phyloP scores from a whole-genome alignment of 2,797 vertebrate genomes.

The Salarias fasciatus region DNA sequence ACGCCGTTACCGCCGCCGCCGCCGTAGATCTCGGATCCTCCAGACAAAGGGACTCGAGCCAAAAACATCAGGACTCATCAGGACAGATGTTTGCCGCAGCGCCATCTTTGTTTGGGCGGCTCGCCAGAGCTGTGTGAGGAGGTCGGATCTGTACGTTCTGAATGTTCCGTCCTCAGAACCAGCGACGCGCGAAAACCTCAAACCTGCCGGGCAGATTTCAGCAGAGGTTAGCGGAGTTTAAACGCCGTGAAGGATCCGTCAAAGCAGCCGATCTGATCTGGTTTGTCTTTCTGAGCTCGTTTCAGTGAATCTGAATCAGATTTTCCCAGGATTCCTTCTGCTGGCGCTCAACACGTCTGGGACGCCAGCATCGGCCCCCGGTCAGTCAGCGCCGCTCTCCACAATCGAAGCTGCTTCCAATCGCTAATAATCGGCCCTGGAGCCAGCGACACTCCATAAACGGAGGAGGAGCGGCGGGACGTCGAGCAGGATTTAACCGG shows the following conservation, averaged over 20 bases:
- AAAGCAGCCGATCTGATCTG: neutral
- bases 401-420: constrained; percentile 42
- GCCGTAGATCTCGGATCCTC: no score
- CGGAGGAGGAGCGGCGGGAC: no score
- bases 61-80: no score
- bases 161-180: constrained; percentile 21
- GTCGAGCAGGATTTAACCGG: no score
- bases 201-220: constrained; percentile 61
- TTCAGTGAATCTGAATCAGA: no score
- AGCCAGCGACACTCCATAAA: constrained; percentile 62
- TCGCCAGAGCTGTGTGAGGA: constrained; percentile 32
- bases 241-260: neutral
- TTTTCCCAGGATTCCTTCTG: no score
- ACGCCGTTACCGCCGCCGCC: no score
- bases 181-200: constrained; percentile 17
- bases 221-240: constrained; percentile 25
- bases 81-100: neutral
- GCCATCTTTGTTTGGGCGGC: constrained; percentile 6
- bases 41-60: no score
- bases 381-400: constrained; percentile 19
- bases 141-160: constrained; percentile 17
- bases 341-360: constrained; percentile 1
- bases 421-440: constrained; percentile 52
- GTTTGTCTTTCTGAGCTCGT: neutral
- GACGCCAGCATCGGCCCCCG: neutral